phyloP scores from a whole-genome alignment of 2,797 vertebrate genomes.

The Urocyon cinereoargenteus region DNA sequence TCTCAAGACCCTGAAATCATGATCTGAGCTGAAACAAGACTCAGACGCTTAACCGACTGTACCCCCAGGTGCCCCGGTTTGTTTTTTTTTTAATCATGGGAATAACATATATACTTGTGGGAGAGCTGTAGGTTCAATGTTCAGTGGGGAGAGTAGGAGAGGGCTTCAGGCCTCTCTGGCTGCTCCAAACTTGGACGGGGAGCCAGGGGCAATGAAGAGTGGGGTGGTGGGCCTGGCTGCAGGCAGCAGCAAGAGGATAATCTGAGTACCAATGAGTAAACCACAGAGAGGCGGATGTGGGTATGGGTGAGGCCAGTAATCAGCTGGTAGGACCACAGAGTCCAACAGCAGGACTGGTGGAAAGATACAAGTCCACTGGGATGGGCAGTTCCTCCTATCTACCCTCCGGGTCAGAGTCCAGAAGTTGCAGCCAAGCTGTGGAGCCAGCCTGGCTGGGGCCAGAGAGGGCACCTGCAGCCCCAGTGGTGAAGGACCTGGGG shows the following conservation, averaged over 20 bases:
- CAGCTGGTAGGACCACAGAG: not conserved
- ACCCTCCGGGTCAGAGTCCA: slow-evolving; percentile 58
- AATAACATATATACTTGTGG: not conserved
- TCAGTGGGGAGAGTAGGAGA: not conserved
- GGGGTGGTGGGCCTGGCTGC: not conserved
- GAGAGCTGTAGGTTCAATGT: not conserved
- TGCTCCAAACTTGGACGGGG: not conserved
- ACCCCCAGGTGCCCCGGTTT: not conserved
- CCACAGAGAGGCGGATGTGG: slow-evolving; percentile 11
- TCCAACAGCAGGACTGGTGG: slow-evolving; percentile 15
- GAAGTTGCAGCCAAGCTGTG: not conserved
- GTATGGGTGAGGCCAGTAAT: slow-evolving; percentile 45
- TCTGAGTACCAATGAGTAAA: slow-evolving; percentile 19
- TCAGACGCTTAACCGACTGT: not conserved
- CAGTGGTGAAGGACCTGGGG: not conserved
- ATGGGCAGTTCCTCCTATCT: slow-evolving; percentile 62
- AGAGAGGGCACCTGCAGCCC: not conserved
- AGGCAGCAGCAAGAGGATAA: not conserved
- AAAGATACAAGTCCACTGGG: slow-evolving; percentile 73
- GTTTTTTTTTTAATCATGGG: not conserved
- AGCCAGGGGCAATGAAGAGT: not conserved
- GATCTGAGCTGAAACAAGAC: not conserved
- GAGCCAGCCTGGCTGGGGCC: not conserved
- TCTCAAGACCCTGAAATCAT: not conserved
- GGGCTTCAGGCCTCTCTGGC: not conserved